phyloP scores from a whole-genome alignment of 2,888 invertebrate species.

The Rhagonycha fulva region DNA sequence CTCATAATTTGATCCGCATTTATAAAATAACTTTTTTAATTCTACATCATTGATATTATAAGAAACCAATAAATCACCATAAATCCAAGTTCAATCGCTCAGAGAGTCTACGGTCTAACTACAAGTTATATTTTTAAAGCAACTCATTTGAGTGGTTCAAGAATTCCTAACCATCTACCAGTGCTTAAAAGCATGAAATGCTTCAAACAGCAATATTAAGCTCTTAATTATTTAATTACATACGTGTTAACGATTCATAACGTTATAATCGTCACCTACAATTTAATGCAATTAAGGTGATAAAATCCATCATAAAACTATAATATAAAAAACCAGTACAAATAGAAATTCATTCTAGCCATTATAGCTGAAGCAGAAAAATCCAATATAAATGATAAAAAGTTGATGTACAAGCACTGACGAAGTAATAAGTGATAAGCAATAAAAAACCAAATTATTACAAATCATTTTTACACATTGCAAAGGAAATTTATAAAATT shows the following conservation, averaged over 20 bases:
- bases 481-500: not conserved
- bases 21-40: no score
- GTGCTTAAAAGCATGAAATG: not conserved
- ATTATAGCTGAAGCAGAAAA: not conserved
- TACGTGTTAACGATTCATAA: not conserved
- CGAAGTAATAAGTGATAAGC: not conserved
- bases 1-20: no score
- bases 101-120: not conserved
- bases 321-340: not conserved
- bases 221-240: not conserved
- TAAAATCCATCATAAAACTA: not conserved
- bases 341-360: not conserved
- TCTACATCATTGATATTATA: no score
- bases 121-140: not conserved
- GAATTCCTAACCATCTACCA: not conserved
- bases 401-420: not conserved
- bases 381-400: not conserved
- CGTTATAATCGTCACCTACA: not conserved
- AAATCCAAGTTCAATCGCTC: no score
- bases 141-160: not conserved
- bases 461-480: not conserved
- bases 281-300: not conserved
- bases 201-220: not conserved
- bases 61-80: not conserved
- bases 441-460: not conserved